These are phyloP conservation scores for Noctilio leporinus DNA, from an alignment of 2,113 vertebrate genomes.

Conservation along the genomic window DNA sequence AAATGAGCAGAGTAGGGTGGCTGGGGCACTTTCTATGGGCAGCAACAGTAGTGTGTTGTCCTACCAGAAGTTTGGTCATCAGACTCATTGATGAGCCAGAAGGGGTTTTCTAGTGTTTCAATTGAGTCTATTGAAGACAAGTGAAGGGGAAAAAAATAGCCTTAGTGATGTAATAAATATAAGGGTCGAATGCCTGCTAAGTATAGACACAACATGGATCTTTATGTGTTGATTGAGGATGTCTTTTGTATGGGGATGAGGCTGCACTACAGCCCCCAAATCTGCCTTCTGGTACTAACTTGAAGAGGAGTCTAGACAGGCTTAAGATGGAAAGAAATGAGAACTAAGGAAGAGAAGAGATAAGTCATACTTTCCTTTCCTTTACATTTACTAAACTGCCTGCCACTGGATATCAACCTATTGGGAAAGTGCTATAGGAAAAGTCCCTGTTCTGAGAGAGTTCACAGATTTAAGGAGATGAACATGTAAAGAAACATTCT, in stretches of 20 bases:
- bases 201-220: not conserved
- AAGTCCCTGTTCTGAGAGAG: not conserved
- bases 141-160: conserved; percentile 28
- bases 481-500: not conserved
- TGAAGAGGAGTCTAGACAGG: not conserved
- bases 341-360: not conserved
- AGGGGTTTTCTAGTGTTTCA: conserved; percentile 37
- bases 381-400: not conserved
- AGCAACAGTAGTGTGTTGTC: conserved; percentile 55
- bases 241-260: conserved; percentile 24
- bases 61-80: not conserved
- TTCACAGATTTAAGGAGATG: not conserved
- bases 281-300: not conserved
- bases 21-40: not conserved
- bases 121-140: conserved; percentile 53
- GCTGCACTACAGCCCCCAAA: not conserved
- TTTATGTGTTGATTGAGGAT: not conserved
- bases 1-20: not conserved
- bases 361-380: not conserved
- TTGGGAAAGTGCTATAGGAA: not conserved
- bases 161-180: conserved; percentile 41
- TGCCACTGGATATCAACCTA: not conserved
- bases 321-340: not conserved
- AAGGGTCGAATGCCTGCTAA: conserved; percentile 11
- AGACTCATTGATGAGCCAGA: not conserved